A percentile compares a stretch with the other conserved stretches of the same genome.
Evolutionary conservation across 1,140 invertebrate species (phyloP).

Genomic region (Trinorchestia longiramus): DNA sequence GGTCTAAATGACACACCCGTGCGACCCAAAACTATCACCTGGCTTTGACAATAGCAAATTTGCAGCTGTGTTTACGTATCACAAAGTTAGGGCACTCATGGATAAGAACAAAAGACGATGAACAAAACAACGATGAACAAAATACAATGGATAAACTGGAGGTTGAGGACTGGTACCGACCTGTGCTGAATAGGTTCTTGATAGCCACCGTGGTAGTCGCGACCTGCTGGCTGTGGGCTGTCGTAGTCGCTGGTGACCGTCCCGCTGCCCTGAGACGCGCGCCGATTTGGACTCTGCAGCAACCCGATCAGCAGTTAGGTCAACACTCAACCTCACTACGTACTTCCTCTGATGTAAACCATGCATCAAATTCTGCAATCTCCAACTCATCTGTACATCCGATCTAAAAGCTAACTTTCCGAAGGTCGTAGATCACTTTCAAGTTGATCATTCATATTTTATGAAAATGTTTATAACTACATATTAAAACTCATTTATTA

Average conservation of each 20-base stretch:
- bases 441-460: too few relatives aligned
- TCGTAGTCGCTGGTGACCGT: conserved; percentile 15
- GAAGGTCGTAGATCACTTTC: too few relatives aligned
- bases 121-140: too few relatives aligned
- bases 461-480: too few relatives aligned
- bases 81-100: too few relatives aligned
- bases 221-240: conserved; percentile 20
- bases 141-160: neutral
- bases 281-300: conserved; percentile 5
- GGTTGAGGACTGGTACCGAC: neutral
- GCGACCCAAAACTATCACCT: too few relatives aligned
- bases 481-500: too few relatives aligned
- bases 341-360: neutral
- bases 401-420: too few relatives aligned
- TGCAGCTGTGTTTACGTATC: too few relatives aligned
- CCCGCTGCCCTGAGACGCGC: neutral
- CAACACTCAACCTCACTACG: neutral
- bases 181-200: neutral
- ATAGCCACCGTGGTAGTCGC: conserved; percentile 34
- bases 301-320: neutral
- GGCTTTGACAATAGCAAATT: too few relatives aligned
- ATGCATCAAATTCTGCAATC: neutral
- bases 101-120: too few relatives aligned
- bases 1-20: neutral
- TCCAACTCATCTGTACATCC: too few relatives aligned